Base-by-base conservation (phyloP, 2,888 invertebrate genomes). In the Lingula anatina region DNA sequence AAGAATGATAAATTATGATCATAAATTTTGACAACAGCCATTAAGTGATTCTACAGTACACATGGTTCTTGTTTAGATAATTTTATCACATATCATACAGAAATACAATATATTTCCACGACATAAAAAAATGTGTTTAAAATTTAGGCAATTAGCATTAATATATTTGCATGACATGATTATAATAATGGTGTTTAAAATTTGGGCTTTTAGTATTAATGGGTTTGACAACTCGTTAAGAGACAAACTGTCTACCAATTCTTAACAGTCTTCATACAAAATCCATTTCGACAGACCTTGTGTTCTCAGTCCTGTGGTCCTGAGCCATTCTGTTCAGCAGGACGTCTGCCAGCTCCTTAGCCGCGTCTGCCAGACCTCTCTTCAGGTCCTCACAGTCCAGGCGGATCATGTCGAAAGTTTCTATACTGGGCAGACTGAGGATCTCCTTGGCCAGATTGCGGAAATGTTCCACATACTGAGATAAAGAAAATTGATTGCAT, bases 321-420 rank as follows among this genome's bases (percentile, higher is more conserved):
- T 67, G 58, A 25, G 74, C 73, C 40, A 77, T 70, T 36, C 66
- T 64, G 24, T 71, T 61, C 31, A 77, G 64, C 12, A 77, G 64
- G 45, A 65, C 66, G 54, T 73, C 64, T 18, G 75, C 73, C 49
- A 67, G 67, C 18, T 64, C 67, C 21, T 71, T 62, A 9, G 73
- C 70, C 18, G 69, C 70, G 41, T 74, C 68, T 15, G 72, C 65
- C 46, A 78, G 57, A 3, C 77, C 76, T 24, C 67, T 59, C 60
- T 78, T 78, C 42, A 78, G 59, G 48, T 76, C 76, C 49, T 76
- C 75, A 59, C 77, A 76, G 54, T 76, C 75, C 36, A 77, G 64
- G 1, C 71, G 65, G 35, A 77, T 73, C 71, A 76, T 70, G 57
- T 73, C 73, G 60, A 70, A 76, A 51, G 75, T 75, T 52, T 74